Evolutionary conservation across 2,888 invertebrate genomes (phyloP), one percentile per base, ranked within the genome.

Genomic region (Cheilosia vulpina): DNA sequence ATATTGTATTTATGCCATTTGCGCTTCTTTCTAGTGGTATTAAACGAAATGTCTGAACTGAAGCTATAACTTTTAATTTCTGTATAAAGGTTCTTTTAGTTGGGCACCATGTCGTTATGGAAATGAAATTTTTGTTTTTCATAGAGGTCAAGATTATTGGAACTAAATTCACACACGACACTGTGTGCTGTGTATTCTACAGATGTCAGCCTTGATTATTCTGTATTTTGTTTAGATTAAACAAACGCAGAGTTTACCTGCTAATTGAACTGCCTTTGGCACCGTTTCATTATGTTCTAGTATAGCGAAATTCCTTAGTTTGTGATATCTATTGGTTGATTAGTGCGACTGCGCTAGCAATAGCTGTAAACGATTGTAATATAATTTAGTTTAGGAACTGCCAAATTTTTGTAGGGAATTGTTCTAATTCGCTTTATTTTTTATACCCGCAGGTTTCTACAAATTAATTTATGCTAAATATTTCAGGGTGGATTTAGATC

Each of bases 21-120:
- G 19, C n/a, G 77, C 65, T 66, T 77, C 76, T 82, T 83, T 72
- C 78, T 83, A 79, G 73, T 83, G 83, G 78, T 83, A 43, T 45
- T 62, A 34, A 72, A 47, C 7, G 31, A 50, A 60, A 27, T 63
- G 60, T 52, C 17, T 72, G 60, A 62, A 27, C 27, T 72, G 60
- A 53, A 31, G 45, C 13, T 45, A 34, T 34, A 63, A 24, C 47
- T 34, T 65, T 47, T 65, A 47, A 47, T 34, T 27, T 57, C 41
- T 24, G 13, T 11, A 17, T 19, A 11, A 31, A 50, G 58, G 27
- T 31, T 50, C n/a, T 43, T 41, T 57, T 53, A 38, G 50, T 17
- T 41, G 41, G 21, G 38, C 19, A 13, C 27, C 31, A 72, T 31
- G 55, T 17, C 58, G 52, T 38, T 31, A 52, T 60, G 60, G 41